phyloP scores from a whole-genome alignment of 1,140 invertebrate species.

The Pomacea maculata region DNA sequence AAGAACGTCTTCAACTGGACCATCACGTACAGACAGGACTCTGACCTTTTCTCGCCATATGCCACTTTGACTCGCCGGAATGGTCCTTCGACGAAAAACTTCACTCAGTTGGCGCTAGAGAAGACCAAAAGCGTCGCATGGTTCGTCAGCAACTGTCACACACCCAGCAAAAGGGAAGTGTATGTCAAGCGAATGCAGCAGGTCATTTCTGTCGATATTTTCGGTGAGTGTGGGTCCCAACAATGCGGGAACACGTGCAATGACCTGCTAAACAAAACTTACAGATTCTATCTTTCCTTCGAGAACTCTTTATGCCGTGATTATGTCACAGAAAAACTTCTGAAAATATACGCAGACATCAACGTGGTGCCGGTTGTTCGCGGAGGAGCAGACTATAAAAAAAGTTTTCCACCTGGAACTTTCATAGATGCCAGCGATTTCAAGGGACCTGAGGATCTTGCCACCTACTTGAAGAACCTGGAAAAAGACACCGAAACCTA shows the following conservation, averaged over 20 bases:
- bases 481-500: conserved; percentile 56
- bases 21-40: conserved; percentile 85
- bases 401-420: conserved; percentile 73
- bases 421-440: conserved; percentile 96
- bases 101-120: conserved; percentile 32
- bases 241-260: conserved; percentile 75
- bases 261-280: conserved; percentile 82
- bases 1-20: conserved; percentile 84
- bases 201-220: conserved; percentile 75
- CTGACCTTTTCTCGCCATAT: conserved; percentile 94
- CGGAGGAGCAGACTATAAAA: conserved; percentile 68
- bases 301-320: conserved; percentile 62
- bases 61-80: conserved; percentile 71
- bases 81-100: conserved; percentile 1
- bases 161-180: conserved; percentile 67
- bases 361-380: conserved; percentile 66
- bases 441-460: conserved; percentile 83
- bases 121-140: conserved; percentile 65
- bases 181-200: conserved; percentile 70
- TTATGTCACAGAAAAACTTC: conserved; percentile 64
- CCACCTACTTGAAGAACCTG: conserved; percentile 81
- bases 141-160: conserved; percentile 70
- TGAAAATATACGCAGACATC: conserved; percentile 43
- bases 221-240: conserved; percentile 70
- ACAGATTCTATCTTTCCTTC: conserved; percentile 73